Evolutionary conservation across 2,797 vertebrate genomes (phyloP), one percentile per base, ranked within the genome.

Genomic region (Lithobates sylvaticus): DNA sequence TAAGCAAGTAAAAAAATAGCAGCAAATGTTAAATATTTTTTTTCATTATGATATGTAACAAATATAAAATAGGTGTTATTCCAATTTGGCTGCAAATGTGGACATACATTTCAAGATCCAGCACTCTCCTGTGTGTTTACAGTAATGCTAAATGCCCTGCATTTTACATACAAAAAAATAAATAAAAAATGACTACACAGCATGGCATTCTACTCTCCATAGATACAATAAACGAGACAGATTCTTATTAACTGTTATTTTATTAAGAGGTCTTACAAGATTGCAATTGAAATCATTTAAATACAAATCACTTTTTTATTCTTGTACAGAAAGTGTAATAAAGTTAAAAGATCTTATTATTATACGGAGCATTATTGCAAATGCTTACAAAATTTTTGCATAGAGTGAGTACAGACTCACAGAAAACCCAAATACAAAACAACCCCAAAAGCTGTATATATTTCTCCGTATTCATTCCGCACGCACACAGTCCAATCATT

Each of bases 191-290:
- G 3, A 54, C 16, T 13, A 54, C 50, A 54, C 15, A 1, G 16
- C 50, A 18, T 54, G 13, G 1, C 50, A 54, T 54, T 15, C 3
- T 54, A 15, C 16, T 16, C 13, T 16, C 5, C 16, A 18, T 54
- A 18, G 2, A 54, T 5, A 54, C 16, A 71, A 71, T 32, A 81
- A 54, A 74, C 47, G 10, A 54, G n/a, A 29, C 67, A 34, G 18
- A 21, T 93, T 96, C 94, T 95, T 96, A 95, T 92, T 94, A 96
- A 96, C 95, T 94, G 93, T 94, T 97, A 91, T 95, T 95, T 97
- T 97, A 97, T 97, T 97, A 96, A 96, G 96, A 96, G 96, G 95
- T 94, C 96, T 96, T 95, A 94, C 95, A 96, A 95, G 94, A 95
- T 96, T 95, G 94, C 92, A 96, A 90, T 96, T 93, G 94, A 96